Evolutionary conservation across 1,140 invertebrate genomes (phyloP).

Genomic region (Rhizoglyphus robini): DNA sequence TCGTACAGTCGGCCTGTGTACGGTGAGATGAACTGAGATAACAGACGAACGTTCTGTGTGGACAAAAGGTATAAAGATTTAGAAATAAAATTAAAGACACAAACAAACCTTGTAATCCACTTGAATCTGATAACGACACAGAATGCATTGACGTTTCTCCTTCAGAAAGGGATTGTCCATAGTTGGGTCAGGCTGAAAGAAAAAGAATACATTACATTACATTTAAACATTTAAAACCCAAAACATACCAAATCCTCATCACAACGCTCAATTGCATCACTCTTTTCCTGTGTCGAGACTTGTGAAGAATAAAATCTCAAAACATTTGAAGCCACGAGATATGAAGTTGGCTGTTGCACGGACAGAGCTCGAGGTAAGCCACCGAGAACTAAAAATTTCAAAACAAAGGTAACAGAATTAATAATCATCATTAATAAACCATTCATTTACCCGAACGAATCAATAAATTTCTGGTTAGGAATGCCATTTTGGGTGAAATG

Average conservation of each 20-base stretch:
- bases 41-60: conserved; percentile 65
- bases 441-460: no score
- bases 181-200: conserved; percentile 41
- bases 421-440: no score
- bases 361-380: no score
- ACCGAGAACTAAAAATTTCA: no score
- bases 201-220: background rate
- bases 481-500: no score
- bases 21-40: conserved; percentile 89
- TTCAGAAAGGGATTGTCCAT: conserved; percentile 70
- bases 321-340: no score
- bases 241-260: conserved; percentile 2
- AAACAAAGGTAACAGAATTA: no score
- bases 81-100: background rate
- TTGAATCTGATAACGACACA: conserved; percentile 68
- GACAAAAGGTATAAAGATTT: background rate
- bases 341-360: no score
- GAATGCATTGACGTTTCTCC: conserved; percentile 55
- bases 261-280: no score
- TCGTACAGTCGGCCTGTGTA: conserved; percentile 82
- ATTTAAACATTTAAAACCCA: background rate
- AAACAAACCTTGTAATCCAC: conserved; percentile 57
- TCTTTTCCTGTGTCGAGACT: no score
- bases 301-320: no score
- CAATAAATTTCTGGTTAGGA: no score